Percentiles rank a stretch among this genome's conserved stretches.
These are phyloP conservation scores for Pteronura brasiliensis DNA, from an alignment of 2,113 vertebrate genomes.

Conservation along the genomic window DNA sequence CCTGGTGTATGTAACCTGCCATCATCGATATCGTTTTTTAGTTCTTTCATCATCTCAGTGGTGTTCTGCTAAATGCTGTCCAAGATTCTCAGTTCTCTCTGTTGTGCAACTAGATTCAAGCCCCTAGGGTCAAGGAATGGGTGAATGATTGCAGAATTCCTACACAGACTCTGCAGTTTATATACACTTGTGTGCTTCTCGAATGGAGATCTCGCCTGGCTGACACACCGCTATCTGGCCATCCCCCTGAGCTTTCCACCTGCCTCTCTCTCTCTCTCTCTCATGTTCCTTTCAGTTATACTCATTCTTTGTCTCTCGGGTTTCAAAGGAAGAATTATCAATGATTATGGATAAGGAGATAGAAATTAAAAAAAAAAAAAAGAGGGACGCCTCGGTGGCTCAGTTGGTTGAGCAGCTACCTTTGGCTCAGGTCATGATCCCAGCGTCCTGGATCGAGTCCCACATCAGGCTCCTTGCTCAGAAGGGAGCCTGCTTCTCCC, in stretches of 20 bases:
- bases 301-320: background rate
- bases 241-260: background rate
- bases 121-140: background rate
- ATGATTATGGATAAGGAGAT: background rate
- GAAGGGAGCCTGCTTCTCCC: too few relatives aligned
- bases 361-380: background rate
- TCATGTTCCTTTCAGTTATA: background rate
- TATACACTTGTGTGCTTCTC: background rate
- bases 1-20: background rate
- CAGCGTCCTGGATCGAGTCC: too few relatives aligned
- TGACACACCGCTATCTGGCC: rapidly evolving
- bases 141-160: background rate
- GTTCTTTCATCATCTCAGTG: background rate
- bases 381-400: too few relatives aligned
- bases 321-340: background rate
- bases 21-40: background rate
- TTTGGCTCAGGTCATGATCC: too few relatives aligned
- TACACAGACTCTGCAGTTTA: background rate
- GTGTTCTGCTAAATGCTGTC: background rate
- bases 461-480: too few relatives aligned
- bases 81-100: background rate
- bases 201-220: too few relatives aligned
- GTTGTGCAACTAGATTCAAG: background rate
- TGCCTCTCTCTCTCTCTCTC: background rate
- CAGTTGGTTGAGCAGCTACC: too few relatives aligned